Evolutionary conservation across 2,888 invertebrate species (phyloP).

Genomic region (Eumerus sabulonum): DNA sequence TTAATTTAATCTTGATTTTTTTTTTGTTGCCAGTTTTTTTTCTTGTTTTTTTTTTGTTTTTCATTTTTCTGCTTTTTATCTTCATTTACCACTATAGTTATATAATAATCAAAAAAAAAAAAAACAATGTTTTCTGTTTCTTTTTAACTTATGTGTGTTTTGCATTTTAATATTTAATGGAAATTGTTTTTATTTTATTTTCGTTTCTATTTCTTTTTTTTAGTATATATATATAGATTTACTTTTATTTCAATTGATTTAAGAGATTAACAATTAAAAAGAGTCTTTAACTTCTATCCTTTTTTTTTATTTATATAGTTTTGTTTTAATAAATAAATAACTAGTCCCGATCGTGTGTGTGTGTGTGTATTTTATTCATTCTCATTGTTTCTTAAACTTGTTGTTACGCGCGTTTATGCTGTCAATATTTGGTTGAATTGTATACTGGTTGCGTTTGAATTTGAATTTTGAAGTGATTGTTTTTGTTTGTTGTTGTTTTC

Average conservation of each 20-base stretch:
- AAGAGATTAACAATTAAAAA: constrained; percentile 70
- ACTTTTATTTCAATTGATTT: constrained; percentile 67
- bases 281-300: constrained; percentile 67
- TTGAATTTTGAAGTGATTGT: constrained; percentile 60
- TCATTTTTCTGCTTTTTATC: constrained; percentile 38
- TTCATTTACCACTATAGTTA: constrained; percentile 69
- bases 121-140: constrained; percentile 70
- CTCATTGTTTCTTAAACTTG: constrained; percentile 14
- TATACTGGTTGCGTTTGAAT: constrained; percentile 32
- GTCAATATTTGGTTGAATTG: constrained; percentile 34
- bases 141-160: constrained; percentile 67
- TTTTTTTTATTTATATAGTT: constrained; percentile 31
- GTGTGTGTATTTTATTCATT: constrained; percentile 55
- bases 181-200: constrained; percentile 69
- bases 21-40: constrained; percentile 69
- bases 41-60: constrained; percentile 62
- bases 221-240: constrained; percentile 73
- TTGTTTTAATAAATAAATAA: constrained; percentile 69
- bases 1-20: constrained; percentile 71
- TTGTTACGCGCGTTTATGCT: constrained; percentile 46
- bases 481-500: constrained; percentile 13
- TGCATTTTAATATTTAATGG: constrained; percentile 71
- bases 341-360: constrained; percentile 69
- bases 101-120: constrained; percentile 71
- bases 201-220: constrained; percentile 72